Evolutionary conservation across 2,888 invertebrate genomes (phyloP).

Genomic region (Cephus pygmeus): DNA sequence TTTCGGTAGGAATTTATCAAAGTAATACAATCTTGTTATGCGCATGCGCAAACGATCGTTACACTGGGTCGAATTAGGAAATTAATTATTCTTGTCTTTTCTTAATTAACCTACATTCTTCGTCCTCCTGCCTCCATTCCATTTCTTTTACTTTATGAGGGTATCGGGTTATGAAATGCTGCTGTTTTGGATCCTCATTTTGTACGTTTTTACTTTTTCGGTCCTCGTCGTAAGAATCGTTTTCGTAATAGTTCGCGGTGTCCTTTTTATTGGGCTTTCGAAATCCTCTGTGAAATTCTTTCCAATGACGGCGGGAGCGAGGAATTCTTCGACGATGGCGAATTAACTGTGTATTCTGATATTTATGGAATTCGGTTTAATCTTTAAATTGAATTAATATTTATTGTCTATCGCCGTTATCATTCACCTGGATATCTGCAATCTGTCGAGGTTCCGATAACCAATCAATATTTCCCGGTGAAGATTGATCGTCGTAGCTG

Average conservation of each 20-base stretch:
- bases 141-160: not conserved
- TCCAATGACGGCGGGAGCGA: not conserved
- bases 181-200: not conserved
- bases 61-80: not conserved
- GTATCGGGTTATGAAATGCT: not conserved
- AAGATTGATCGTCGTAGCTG: not conserved
- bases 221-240: not conserved
- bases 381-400: not conserved
- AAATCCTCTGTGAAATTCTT: not conserved
- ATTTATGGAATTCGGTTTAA: not conserved
- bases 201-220: not conserved
- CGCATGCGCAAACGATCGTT: no score
- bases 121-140: not conserved
- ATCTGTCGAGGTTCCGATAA: not conserved
- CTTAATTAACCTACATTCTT: not conserved
- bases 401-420: fast-evolving
- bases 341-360: not conserved
- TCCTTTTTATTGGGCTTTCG: not conserved
- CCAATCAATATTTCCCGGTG: not conserved
- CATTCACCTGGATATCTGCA: not conserved
- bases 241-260: not conserved
- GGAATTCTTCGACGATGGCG: not conserved
- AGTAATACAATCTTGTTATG: no score
- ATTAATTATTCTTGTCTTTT: not conserved
- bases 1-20: no score